Percentiles rank a stretch among this genome's conserved stretches.
Evolutionary conservation across 2,113 vertebrate genomes (phyloP).

Genomic region (Carassius auratus): DNA sequence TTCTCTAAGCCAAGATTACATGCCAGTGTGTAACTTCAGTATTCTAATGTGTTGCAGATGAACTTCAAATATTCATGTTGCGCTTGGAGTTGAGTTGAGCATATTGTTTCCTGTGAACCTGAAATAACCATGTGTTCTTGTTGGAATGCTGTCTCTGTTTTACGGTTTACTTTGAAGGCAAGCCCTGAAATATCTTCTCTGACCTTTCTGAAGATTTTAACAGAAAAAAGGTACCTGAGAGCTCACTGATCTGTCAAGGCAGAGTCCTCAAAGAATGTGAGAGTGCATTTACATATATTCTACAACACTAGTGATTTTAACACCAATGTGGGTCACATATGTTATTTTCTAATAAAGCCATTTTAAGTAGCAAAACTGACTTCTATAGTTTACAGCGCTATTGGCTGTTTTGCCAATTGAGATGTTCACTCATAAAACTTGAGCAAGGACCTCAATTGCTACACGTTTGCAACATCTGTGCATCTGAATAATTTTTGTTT

Average conservation of each 20-base stretch:
- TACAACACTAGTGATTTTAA: neutral
- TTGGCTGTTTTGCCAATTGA: neutral
- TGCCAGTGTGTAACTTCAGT: neutral
- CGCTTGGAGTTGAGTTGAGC: neutral
- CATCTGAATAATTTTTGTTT: neutral
- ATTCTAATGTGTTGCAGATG: slow-evolving; percentile 5
- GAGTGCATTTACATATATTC: neutral
- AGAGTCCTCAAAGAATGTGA: neutral
- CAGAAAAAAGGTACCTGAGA: neutral
- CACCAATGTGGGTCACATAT: neutral
- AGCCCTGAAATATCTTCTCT: slow-evolving; percentile 8
- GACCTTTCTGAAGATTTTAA: slow-evolving; percentile 11
- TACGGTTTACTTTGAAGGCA: slow-evolving; percentile 23
- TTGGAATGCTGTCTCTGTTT: slow-evolving; percentile 1
- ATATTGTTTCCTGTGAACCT: neutral
- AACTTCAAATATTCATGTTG: neutral
- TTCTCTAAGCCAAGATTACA: neutral
- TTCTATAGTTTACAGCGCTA: neutral
- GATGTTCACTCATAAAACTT: neutral
- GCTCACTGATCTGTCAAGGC: neutral
- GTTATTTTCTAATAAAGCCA: slow-evolving; percentile 32
- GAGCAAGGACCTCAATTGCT: neutral
- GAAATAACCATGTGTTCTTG: neutral
- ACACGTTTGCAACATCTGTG: neutral
- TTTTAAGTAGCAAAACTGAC: slow-evolving; percentile 1